phyloP scores from a whole-genome alignment of 2,797 vertebrate species.

The Linurgus olivaceus region DNA sequence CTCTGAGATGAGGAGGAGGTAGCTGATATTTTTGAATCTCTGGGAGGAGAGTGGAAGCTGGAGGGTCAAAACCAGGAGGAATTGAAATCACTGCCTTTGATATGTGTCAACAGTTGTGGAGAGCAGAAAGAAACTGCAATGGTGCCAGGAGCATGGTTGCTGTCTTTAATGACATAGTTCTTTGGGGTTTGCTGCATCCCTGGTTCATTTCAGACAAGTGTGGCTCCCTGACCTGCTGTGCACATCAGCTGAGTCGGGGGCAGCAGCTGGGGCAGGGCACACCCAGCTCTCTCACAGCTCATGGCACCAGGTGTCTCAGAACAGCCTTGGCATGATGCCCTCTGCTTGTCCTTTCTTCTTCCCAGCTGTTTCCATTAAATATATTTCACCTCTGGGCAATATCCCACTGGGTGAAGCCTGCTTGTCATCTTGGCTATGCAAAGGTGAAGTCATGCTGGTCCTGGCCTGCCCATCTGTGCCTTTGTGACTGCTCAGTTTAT shows the following conservation, averaged over 20 bases:
- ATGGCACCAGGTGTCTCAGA: accelerated
- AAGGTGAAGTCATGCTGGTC: not conserved
- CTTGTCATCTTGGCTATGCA: not conserved
- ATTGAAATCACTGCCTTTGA: not conserved
- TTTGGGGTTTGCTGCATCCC: not conserved
- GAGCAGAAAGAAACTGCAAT: not conserved
- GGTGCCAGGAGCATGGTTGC: not conserved
- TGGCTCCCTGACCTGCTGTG: not conserved
- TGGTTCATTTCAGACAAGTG: not conserved
- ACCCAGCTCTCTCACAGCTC: not conserved
- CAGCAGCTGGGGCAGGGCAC: not conserved
- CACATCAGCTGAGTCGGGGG: accelerated
- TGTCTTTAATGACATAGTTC: not conserved
- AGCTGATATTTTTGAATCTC: not conserved
- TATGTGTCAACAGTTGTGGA: not conserved
- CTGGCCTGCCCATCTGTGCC: not conserved
- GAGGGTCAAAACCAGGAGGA: not conserved
- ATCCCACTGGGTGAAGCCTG: not conserved
- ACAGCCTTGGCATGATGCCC: accelerated
- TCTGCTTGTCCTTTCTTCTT: not conserved
- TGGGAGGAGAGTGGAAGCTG: not conserved
- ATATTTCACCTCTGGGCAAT: accelerated
- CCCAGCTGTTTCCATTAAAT: not conserved
- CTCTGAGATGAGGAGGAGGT: not conserved
- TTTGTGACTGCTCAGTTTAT: not conserved